phyloP scores from a whole-genome alignment of 2,113 vertebrate species.

The Pontoporia blainvillei region DNA sequence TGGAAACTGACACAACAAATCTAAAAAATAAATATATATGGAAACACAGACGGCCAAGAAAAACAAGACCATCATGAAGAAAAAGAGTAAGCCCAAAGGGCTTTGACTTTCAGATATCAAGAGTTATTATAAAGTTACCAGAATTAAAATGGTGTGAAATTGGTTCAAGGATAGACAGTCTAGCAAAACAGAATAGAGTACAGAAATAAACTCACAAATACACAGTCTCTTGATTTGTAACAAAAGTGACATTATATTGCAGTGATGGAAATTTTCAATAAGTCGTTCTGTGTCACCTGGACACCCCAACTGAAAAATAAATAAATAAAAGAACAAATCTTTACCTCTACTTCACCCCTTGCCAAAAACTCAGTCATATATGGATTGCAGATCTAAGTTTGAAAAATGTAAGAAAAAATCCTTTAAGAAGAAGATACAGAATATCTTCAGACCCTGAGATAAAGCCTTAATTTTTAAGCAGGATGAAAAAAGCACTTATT shows the following conservation, averaged over 20 bases:
- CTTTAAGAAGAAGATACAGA: not conserved
- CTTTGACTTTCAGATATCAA: not conserved
- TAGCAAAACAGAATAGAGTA: not conserved
- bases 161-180: not conserved
- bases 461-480: not conserved
- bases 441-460: not conserved
- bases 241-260: not conserved
- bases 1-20: not conserved
- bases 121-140: not conserved
- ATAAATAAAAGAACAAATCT: not conserved
- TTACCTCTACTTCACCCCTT: not conserved
- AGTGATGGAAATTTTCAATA: not conserved
- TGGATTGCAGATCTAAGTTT: not conserved
- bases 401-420: not conserved
- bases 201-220: not conserved
- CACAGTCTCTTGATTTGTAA: not conserved
- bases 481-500: not conserved
- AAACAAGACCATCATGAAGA: not conserved
- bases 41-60: not conserved
- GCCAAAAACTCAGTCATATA: not conserved
- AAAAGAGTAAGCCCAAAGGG: not conserved
- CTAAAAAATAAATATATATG: not conserved
- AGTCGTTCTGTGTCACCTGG: not conserved
- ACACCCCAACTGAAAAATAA: not conserved
- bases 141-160: slow-evolving; percentile 1